These are phyloP conservation scores for Fundulus diaphanus DNA, from an alignment of 2,797 vertebrate species.

Conservation along the genomic window DNA sequence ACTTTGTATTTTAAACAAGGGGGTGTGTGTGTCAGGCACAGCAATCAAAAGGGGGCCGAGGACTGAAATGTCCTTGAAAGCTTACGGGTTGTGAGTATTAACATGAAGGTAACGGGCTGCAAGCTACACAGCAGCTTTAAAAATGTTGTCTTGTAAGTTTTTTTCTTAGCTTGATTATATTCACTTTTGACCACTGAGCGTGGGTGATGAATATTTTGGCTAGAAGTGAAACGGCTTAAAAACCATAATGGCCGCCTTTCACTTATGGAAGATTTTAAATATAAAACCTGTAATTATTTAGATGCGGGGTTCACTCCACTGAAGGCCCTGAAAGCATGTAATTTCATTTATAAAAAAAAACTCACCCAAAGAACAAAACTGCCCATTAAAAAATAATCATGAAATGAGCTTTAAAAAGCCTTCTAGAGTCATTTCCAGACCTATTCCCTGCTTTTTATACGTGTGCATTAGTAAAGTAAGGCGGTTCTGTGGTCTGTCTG, in stretches of 20 bases:
- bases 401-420: background rate
- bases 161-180: background rate
- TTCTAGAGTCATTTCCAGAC: conserved; percentile 3
- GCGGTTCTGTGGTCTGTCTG: conserved; percentile 8
- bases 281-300: background rate
- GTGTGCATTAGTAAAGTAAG: conserved; percentile 6
- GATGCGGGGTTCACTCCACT: background rate
- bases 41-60: conserved; percentile 29
- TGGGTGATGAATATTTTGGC: background rate
- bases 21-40: conserved; percentile 29
- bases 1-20: no score
- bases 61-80: conserved; percentile 48
- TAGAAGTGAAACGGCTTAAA: background rate
- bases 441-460: conserved; percentile 1
- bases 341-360: conserved; percentile 7
- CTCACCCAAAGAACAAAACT: conserved; percentile 1
- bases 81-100: conserved; percentile 1
- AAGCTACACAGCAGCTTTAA: background rate
- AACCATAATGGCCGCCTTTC: background rate
- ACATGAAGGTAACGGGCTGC: background rate
- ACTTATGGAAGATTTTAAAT: background rate
- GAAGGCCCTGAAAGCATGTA: background rate
- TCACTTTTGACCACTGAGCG: background rate
- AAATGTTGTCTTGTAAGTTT: background rate
- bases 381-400: conserved; percentile 13